Evolutionary conservation across 1,140 invertebrate species (phyloP), one percentile per base, ranked within the genome.

Genomic region (Brachionus sp.): DNA sequence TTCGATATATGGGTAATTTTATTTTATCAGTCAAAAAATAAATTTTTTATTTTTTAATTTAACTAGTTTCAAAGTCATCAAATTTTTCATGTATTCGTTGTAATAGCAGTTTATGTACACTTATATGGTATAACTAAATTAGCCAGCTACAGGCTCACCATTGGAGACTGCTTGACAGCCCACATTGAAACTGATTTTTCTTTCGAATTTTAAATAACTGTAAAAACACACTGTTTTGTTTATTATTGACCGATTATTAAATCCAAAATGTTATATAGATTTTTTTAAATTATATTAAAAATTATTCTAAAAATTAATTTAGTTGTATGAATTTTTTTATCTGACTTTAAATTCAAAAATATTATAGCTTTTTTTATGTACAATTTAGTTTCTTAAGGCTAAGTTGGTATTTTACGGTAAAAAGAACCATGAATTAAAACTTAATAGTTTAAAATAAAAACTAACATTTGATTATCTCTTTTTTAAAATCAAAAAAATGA

Each of bases 41-140:
- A 66, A 66, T 66, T 13, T 66, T 13, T 13, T 35, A 68, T 5
- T 73, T 4, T 16, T 66, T 29, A 29, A 29, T 33, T 70, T 35
- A 50, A 50, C 39, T 13, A 75, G 94, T 97, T 98, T 89, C 96
- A 98, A 90, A 98, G 95, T 84, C 97, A 98, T 90, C 96, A 98
- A 90, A 95, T 99, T 85, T 99, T 98, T 91, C 97, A 99, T 88
- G 93, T 98, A 25, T 92, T 98, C 84, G 97, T 98, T 37, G 93
- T 98, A 86, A 93, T 94, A n/a, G 97, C 95, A 33, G 97, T 97
- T 2, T 97, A 98, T 89, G 95, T 98, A 33, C 97, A 99, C 89
- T 98, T 96, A 87, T 95, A 98, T 86, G 96, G 96, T 46, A 98
- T 98, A 86, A 95, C 95, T 44, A 94, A 96, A 90, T 95, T 98